These are phyloP conservation scores for Trematomus loennbergii DNA, from an alignment of 2,113 vertebrate species.

Conservation along the genomic window DNA sequence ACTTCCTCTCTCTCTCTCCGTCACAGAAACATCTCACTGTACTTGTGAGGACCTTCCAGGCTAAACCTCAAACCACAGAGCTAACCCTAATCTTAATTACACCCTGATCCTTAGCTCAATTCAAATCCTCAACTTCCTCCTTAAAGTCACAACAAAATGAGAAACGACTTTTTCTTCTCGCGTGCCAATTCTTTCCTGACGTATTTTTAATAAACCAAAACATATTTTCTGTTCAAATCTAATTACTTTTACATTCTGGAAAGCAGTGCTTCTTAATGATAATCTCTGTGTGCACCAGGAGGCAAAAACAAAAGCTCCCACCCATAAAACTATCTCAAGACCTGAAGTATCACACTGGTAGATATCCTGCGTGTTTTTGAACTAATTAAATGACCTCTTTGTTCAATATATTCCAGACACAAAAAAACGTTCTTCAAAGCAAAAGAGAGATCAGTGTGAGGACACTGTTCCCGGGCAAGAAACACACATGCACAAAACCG, in stretches of 20 bases:
- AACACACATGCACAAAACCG: too few relatives aligned
- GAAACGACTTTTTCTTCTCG: not conserved
- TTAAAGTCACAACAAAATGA: not conserved
- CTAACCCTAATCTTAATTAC: not conserved
- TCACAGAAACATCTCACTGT: not conserved
- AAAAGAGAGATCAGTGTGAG: too few relatives aligned
- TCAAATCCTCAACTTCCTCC: not conserved
- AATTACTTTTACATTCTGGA: slow-evolving; percentile 8
- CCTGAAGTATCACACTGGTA: not conserved
- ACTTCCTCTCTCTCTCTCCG: slow-evolving; percentile 20
- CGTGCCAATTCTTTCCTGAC: not conserved
- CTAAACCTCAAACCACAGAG: slow-evolving; percentile 2
- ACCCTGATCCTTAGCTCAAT: not conserved
- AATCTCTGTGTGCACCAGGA: not conserved
- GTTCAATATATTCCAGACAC: not conserved
- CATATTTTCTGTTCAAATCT: slow-evolving; percentile 7
- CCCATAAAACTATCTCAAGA: not conserved
- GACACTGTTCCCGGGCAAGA: too few relatives aligned
- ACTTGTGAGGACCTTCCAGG: not conserved
- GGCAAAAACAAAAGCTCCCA: not conserved
- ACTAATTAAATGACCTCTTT: not conserved
- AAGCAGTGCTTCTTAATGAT: not conserved
- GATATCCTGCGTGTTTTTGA: slow-evolving; percentile 10
- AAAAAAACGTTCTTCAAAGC: too few relatives aligned
- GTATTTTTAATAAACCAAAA: not conserved